Percentiles rank a stretch among this genome's conserved stretches.
These are phyloP conservation scores for Prunella fulvescens DNA, from an alignment of 2,113 vertebrate species.

Conservation along the genomic window DNA sequence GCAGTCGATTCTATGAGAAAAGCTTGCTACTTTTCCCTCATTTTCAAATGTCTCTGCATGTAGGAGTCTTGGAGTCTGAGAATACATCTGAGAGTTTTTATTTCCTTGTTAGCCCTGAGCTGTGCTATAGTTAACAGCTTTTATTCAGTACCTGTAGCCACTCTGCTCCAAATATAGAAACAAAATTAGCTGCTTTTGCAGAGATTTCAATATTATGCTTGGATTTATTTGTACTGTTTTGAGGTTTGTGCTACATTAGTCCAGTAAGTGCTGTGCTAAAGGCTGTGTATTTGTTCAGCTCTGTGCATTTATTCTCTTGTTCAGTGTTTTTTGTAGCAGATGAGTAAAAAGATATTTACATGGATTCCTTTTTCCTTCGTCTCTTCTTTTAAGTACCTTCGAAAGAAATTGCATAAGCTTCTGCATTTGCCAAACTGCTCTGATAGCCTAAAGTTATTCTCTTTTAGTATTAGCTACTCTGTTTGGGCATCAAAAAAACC, in stretches of 20 bases:
- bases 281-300: not conserved
- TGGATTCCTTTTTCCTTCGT: not conserved
- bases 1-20: not conserved
- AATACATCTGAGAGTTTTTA: not conserved
- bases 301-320: constrained; percentile 11
- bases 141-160: constrained; percentile 23
- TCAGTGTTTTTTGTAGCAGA: not conserved
- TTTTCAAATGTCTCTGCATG: not conserved
- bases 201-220: not conserved
- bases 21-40: not conserved
- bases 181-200: not conserved
- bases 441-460: not conserved
- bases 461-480: not conserved
- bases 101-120: not conserved
- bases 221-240: not conserved
- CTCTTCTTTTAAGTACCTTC: constrained; percentile 16
- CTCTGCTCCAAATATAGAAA: not conserved
- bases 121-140: constrained; percentile 9
- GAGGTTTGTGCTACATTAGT: not conserved
- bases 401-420: constrained; percentile 10
- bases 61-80: not conserved
- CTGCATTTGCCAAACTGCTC: not conserved
- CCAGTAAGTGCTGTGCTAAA: not conserved
- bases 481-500: not conserved
- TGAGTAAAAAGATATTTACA: not conserved